Base-by-base conservation (phyloP, 2,113 vertebrate species). In the Oreochromis tanganicae region DNA sequence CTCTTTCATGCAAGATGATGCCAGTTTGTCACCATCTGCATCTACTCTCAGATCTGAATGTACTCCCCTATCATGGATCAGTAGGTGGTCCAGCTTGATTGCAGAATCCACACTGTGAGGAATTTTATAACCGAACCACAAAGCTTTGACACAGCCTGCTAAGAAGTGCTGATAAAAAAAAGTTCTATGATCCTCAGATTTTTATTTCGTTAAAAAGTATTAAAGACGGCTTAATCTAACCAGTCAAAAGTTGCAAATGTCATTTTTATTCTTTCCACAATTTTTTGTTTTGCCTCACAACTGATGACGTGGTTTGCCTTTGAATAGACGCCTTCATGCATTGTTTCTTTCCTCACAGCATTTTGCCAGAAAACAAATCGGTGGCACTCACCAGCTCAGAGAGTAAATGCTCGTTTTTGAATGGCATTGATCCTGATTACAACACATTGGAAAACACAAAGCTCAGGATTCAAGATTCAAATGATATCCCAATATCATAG, bases 1-100 rank as follows among this genome's bases (percentile, higher is more conserved):
- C 81, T 89, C 84, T 82, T 84, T 89, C 90, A 88, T 88, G 87
- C 66, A 84, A 85, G 80, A 87, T 11, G 85, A 84, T 68, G 27
- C 71, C 80, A 71, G 56, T 79, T 27, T 52, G 9, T 50, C 56
- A 73, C 91, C 89, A 93, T 92, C 91, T 92, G 86, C 81, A 75
- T 91, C 56, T 4, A 9, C 63, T 82, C 87, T 84, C 66, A 19
- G 71, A 71, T 38, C 85, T 87, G 71, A 87, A 78, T 66, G 78
- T 63, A 63, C 79, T 84, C 36, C 80, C 59, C 63, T 34, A 36
- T 63, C 81, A 59, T 17, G 54, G 82, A 85, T 57, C 89, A 84
- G 89, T 73, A 80, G 89, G 86, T 78, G 86, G 90, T 83, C 84
- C 82, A 41, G 7, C 73, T 90, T 78, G 41, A 83, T 7, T 61